Evolutionary conservation across 2,113 vertebrate genomes (phyloP), one percentile per base, ranked within the genome.

Genomic region (Corythornis madagascariensis): DNA sequence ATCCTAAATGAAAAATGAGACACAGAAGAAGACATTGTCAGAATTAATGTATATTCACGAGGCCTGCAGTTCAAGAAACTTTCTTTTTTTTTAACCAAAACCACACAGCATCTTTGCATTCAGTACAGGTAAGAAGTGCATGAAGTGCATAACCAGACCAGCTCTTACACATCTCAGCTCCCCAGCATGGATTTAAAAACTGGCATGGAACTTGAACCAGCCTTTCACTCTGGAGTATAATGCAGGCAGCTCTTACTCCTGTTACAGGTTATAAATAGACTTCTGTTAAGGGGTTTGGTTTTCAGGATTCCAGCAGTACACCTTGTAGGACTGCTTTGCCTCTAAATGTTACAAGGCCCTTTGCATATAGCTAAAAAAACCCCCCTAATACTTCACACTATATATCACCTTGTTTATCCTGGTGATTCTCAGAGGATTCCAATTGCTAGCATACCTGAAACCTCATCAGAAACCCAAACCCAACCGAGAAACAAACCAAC

Each of bases 1-100:
- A 98, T 80, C 76, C 99, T 99, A 96, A 92, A 92, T 24, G 63
- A 83, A 92, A 94, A 92, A 95, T 57, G 22, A 85, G 52, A 94
- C 16, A 67, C 77, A 74, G 78, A 81, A 88, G n/a, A 80, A 50
- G 35, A 57, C 7, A 60, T 31, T 64, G 6, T 4, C 16, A 61
- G 56, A 75, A 91, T 76, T 42, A 87, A 43, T 25, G 38, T 7
- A 22, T 38, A 40, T 63, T 69, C 33, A 35, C 52, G 78, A 71
- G 16, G 5, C 8, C 31, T 81, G 26, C 29, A 74, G 8, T 67
- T 77, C 43, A 48, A 77, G 55, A 80, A 87, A 50, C 48, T 50
- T 50, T 50, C 13, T 50, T 50, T 50, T 50, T 50, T 50, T 50
- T 50, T 50, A 60, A 76, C 43, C 67, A 5, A 47, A 72, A 72